phyloP scores from a whole-genome alignment of 2,888 invertebrate species.

The Sympetrum striolatum region DNA sequence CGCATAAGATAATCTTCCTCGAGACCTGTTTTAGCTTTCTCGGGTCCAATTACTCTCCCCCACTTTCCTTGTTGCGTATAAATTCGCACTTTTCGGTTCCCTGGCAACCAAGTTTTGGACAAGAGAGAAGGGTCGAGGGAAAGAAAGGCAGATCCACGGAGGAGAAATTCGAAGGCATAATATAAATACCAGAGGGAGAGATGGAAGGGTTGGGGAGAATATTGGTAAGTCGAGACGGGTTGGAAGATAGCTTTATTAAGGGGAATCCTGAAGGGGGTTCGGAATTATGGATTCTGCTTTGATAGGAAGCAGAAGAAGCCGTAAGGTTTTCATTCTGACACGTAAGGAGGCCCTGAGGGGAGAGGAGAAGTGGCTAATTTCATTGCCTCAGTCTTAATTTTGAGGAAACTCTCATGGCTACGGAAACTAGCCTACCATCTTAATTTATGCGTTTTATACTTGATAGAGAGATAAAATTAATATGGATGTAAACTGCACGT shows the following conservation, averaged over 20 bases:
- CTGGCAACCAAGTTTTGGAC: conserved; percentile 25
- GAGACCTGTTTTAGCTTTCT: conserved; percentile 39
- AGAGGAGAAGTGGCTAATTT: background rate
- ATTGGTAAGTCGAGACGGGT: background rate
- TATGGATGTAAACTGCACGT: too few species aligned
- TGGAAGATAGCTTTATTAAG: background rate
- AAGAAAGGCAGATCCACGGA: background rate
- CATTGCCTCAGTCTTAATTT: too few species aligned
- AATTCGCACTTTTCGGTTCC: conserved; percentile 41
- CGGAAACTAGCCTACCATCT: too few species aligned
- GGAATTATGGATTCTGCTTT: too few species aligned
- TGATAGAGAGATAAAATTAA: too few species aligned
- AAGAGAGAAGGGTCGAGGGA: background rate
- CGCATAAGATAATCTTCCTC: conserved; percentile 36
- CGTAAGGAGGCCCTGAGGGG: background rate
- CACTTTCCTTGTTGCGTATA: conserved; percentile 2
- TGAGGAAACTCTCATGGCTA: too few species aligned
- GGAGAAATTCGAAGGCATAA: background rate
- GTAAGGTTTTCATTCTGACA: too few species aligned
- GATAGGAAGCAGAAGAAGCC: too few species aligned
- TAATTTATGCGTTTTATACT: too few species aligned
- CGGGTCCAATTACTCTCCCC: conserved; percentile 15
- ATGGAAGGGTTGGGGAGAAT: background rate
- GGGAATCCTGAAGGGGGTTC: background rate
- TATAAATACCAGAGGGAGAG: background rate